Evolutionary conservation across 1,140 invertebrate species (phyloP).

Genomic region (Drosophila willistoni): DNA sequence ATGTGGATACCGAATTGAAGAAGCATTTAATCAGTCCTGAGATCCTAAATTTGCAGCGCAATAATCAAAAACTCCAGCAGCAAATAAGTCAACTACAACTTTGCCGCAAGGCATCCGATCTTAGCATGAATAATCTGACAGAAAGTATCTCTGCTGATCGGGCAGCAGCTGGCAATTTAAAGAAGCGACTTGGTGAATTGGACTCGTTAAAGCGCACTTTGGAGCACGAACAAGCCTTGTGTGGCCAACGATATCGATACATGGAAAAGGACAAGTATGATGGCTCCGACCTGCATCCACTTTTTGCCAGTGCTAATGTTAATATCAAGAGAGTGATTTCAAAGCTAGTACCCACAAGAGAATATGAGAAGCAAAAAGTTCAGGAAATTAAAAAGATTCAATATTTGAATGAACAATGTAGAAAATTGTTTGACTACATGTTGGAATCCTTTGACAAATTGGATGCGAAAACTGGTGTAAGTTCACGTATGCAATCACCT

Average conservation of each 20-base stretch:
- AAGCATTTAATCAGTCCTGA: slow-evolving; percentile 4
- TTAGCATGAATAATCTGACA: background rate
- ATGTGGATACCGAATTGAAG: slow-evolving; percentile 19
- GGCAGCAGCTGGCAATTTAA: background rate
- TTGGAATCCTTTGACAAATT: background rate
- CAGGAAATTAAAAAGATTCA: background rate
- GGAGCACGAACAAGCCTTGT: slow-evolving; percentile 38
- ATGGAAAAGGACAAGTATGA: slow-evolving; percentile 30
- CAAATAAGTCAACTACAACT: slow-evolving; percentile 36
- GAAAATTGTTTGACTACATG: slow-evolving; percentile 4
- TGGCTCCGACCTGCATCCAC: slow-evolving; percentile 11
- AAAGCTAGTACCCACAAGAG: background rate
- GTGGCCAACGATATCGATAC: slow-evolving; percentile 32
- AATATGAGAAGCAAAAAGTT: slow-evolving; percentile 12
- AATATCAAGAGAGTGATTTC: background rate
- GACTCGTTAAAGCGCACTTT: slow-evolving; percentile 39
- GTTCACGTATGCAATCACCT: background rate
- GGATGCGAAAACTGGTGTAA: background rate
- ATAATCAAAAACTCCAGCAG: slow-evolving; percentile 27
- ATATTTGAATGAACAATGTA: background rate
- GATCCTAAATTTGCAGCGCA: slow-evolving; percentile 27
- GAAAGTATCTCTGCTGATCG: background rate
- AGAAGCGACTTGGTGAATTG: slow-evolving; percentile 21
- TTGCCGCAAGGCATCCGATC: slow-evolving; percentile 10
- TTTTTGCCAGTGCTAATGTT: background rate